Evolutionary conservation across 2,888 invertebrate species (phyloP).

Genomic region (Apamea sordens): DNA sequence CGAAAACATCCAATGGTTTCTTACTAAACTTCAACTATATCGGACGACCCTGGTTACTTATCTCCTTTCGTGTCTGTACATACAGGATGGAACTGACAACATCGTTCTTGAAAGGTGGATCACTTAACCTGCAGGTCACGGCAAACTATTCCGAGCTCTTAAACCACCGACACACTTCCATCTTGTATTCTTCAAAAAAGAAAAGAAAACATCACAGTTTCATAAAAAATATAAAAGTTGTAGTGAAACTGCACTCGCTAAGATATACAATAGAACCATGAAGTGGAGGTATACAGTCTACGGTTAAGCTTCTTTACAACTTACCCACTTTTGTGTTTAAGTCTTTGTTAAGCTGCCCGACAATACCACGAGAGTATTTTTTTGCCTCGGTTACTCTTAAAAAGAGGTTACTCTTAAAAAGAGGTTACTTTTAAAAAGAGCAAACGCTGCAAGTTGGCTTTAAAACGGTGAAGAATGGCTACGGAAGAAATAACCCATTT

Average conservation of each 20-base stretch:
- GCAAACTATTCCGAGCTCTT: not conserved
- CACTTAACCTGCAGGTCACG: not conserved
- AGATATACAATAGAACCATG: conserved; percentile 62
- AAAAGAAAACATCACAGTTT: not conserved
- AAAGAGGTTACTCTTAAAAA: conserved; percentile 26
- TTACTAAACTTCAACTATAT: no score
- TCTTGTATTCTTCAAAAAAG: not conserved
- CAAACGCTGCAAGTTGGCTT: conserved; percentile 49
- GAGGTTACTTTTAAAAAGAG: conserved; percentile 42
- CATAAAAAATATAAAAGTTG: conserved; percentile 16
- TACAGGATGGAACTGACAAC: not conserved
- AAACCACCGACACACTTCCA: conserved; percentile 32
- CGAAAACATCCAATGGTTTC: no score
- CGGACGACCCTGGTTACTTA: no score
- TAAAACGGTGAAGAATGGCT: conserved; percentile 47
- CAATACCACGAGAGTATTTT: conserved; percentile 62
- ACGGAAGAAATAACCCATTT: conserved; percentile 35
- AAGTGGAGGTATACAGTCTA: conserved; percentile 61
- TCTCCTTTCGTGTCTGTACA: no score
- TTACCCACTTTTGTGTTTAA: conserved; percentile 68
- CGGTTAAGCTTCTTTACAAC: conserved; percentile 62
- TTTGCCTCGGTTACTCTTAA: conserved; percentile 53
- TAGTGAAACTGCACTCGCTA: conserved; percentile 43
- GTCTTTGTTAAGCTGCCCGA: conserved; percentile 68
- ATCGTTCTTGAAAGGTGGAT: not conserved